Evolutionary conservation across 2,888 invertebrate species (phyloP).

Genomic region (Chymomyza procnemis): DNA sequence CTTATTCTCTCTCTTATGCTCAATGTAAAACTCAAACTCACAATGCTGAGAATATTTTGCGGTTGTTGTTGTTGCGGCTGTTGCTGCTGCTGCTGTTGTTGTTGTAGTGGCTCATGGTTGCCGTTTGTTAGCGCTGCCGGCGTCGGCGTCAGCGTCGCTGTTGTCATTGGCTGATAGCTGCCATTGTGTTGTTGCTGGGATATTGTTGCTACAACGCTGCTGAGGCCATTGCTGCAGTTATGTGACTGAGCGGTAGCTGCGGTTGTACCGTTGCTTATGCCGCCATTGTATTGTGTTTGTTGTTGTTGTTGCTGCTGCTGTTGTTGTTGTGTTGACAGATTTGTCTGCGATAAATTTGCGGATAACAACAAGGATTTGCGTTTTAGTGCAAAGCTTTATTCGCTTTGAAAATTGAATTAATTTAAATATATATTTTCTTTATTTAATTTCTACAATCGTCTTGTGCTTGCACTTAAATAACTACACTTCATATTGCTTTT

Average conservation of each 20-base stretch:
- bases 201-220: conserved; percentile 13
- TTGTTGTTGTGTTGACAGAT: conserved; percentile 62
- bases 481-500: conserved; percentile 8
- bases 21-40: conserved; percentile 53
- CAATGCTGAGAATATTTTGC: conserved; percentile 77
- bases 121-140: conserved; percentile 30
- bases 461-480: background rate
- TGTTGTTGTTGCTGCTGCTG: conserved; percentile 33
- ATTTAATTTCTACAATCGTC: conserved; percentile 4
- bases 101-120: conserved; percentile 51
- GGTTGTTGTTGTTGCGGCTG: conserved; percentile 47
- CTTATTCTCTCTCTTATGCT: conserved; percentile 30
- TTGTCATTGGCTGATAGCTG: conserved; percentile 17
- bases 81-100: conserved; percentile 17
- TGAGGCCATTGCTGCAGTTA: conserved; percentile 47
- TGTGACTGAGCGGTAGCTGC: conserved; percentile 36
- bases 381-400: conserved; percentile 51
- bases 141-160: conserved; percentile 14
- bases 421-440: conserved; percentile 1
- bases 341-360: conserved; percentile 73
- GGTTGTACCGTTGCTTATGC: conserved; percentile 23
- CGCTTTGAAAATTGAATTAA: conserved; percentile 2
- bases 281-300: conserved; percentile 50
- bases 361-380: conserved; percentile 74
- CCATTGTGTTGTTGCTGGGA: conserved; percentile 30